Evolutionary conservation across 2,797 vertebrate genomes (phyloP), one percentile per base, ranked within the genome.

Genomic region (Lutjanus campechanus): DNA sequence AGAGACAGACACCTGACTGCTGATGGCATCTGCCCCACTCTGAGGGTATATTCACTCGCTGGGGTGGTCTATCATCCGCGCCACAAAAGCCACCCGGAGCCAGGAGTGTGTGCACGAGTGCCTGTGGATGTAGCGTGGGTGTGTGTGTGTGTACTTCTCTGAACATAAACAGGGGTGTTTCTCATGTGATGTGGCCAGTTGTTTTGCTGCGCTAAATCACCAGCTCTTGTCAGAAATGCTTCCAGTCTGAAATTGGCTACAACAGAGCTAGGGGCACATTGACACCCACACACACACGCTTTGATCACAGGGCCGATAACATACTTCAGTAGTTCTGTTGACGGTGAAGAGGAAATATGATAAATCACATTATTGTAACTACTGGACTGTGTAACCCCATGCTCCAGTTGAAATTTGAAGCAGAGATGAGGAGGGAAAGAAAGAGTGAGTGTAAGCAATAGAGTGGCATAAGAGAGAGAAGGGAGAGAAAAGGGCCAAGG

Each of bases 171-270:
- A 82, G 55, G 8, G 60, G 65, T 83, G 65, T 77, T 77, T 82
- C 85, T 88, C 76, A 74, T 87, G 77, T 85, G 87, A 92, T 90
- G 92, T 89, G 90, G 88, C 73, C 36, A 84, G 59, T 86, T 93
- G 91, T 92, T 95, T 91, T 92, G 85, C 85, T 76, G 86, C 20
- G 78, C 88, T 67, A 89, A 90, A 91, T 93, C 91, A 93, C 84
- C 85, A 86, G 86, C 84, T 80, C 83, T 93, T 90, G 90, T 92
- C 86, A 88, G 77, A 77, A 76, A 85, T 47, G 76, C 88, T 85
- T 84, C 79, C 81, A 85, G 77, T 86, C 86, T 87, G 73, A 89
- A 89, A 90, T 56, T 77, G 79, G 90, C 85, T 88, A 95, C 92
- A 91, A 89, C 66, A 49, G 81, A 85, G 84, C 87, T 92, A 82